These are phyloP conservation scores for Colossoma macropomum DNA, from an alignment of 2,113 vertebrate genomes.

Conservation along the genomic window DNA sequence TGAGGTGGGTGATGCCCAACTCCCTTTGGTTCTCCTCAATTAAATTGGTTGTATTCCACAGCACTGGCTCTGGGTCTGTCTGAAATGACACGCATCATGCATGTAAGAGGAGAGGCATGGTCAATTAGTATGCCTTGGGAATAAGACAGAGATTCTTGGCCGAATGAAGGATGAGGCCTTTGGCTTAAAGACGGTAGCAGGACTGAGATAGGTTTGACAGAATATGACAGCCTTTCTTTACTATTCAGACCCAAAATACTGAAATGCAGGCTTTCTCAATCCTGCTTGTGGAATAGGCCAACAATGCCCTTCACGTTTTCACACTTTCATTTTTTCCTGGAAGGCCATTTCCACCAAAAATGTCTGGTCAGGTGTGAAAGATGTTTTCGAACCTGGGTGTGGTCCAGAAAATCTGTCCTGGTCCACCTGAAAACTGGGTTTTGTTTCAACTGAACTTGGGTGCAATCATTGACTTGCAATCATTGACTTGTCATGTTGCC, in stretches of 20 bases:
- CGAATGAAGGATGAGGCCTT: background rate
- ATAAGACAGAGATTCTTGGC: background rate
- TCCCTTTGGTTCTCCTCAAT: slow-evolving; percentile 11
- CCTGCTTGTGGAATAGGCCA: background rate
- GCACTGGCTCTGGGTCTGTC: background rate
- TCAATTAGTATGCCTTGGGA: slow-evolving; percentile 9
- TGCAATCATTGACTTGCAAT: too few species aligned
- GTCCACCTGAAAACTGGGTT: background rate
- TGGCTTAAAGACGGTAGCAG: background rate
- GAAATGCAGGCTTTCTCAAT: background rate
- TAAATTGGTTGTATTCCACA: slow-evolving; percentile 39
- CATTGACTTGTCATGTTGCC: too few species aligned
- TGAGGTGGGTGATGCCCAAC: slow-evolving; percentile 24
- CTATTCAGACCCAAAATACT: background rate
- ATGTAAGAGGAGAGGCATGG: slow-evolving; percentile 12
- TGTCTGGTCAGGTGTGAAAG: background rate
- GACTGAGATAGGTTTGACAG: background rate
- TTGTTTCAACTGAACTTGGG: too few species aligned
- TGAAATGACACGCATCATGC: slow-evolving; percentile 32
- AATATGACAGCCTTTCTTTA: background rate
- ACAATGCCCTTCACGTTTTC: background rate
- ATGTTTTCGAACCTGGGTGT: background rate
- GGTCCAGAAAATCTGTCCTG: background rate
- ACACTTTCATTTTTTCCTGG: background rate
- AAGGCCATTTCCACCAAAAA: background rate